Conservation (phyloP, 2,113 vertebrate species). For the Marcusenius ussheri region DNA sequence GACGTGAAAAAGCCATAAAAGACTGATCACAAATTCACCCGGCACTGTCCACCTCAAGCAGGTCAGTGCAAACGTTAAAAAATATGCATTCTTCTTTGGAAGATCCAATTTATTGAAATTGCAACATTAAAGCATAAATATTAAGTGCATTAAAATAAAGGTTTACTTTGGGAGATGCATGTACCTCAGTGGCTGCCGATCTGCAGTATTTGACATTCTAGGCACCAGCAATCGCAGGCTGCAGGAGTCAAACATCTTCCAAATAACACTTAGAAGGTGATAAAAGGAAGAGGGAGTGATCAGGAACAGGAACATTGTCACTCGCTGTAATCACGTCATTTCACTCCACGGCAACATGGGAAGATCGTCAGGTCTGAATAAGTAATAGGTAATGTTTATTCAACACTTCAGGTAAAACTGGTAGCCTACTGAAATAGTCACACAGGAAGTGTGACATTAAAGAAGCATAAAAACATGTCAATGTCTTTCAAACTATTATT, state of each 20-base stretch:
- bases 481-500: not conserved
- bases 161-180: not conserved
- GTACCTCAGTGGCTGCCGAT: not conserved
- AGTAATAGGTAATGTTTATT: not conserved
- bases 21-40: not conserved
- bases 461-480: not conserved
- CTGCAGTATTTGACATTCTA: not conserved
- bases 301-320: not conserved
- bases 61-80: not conserved
- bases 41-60: not conserved
- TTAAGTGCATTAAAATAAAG: not conserved
- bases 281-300: not conserved
- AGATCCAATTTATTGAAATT: not conserved
- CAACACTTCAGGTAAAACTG: not conserved
- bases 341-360: not conserved
- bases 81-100: not conserved
- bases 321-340: not conserved
- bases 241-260: not conserved
- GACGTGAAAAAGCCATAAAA: not conserved
- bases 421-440: not conserved
- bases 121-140: not conserved
- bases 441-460: not conserved
- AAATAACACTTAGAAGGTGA: not conserved
- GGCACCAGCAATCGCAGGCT: not conserved
- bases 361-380: not conserved